Evolutionary conservation across 1,140 invertebrate species (phyloP).

Genomic region (Solen grandis): DNA sequence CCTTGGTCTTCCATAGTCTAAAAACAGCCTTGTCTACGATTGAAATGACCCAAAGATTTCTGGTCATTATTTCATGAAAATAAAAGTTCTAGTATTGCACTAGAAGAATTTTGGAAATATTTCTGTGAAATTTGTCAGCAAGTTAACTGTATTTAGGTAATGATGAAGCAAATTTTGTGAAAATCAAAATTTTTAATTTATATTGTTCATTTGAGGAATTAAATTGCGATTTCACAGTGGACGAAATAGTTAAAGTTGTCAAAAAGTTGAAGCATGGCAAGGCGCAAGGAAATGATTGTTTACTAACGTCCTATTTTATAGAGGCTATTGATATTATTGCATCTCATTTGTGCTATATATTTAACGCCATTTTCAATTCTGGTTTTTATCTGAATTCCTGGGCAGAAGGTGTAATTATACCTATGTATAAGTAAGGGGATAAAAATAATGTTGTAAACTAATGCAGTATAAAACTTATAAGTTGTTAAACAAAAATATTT

Average conservation of each 20-base stretch:
- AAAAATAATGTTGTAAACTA: conserved; percentile 35
- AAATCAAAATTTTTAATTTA: no score
- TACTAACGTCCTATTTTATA: no score
- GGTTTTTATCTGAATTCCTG: conserved; percentile 41
- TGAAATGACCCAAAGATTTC: not conserved
- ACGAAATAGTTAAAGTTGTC: not conserved
- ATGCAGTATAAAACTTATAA: conserved; percentile 40
- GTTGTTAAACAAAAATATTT: conserved; percentile 46
- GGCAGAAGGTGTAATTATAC: conserved; percentile 42
- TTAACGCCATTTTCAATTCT: conserved; percentile 47
- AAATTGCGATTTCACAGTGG: no score
- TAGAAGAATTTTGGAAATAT: not conserved
- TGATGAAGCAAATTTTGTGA: no score
- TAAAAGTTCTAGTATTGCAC: not conserved
- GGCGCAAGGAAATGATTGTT: not conserved
- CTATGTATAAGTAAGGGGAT: conserved; percentile 46
- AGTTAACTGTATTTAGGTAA: not conserved
- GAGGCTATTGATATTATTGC: no score
- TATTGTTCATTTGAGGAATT: not conserved
- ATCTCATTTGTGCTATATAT: conserved; percentile 18
- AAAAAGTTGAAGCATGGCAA: conserved; percentile 7
- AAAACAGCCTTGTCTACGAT: no score
- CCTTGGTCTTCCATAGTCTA: no score
- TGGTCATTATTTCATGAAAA: not conserved
- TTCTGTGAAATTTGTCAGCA: no score